Evolutionary conservation across 2,797 vertebrate genomes (phyloP), one percentile per base, ranked within the genome.

Genomic region (Argyrosomus regius): DNA sequence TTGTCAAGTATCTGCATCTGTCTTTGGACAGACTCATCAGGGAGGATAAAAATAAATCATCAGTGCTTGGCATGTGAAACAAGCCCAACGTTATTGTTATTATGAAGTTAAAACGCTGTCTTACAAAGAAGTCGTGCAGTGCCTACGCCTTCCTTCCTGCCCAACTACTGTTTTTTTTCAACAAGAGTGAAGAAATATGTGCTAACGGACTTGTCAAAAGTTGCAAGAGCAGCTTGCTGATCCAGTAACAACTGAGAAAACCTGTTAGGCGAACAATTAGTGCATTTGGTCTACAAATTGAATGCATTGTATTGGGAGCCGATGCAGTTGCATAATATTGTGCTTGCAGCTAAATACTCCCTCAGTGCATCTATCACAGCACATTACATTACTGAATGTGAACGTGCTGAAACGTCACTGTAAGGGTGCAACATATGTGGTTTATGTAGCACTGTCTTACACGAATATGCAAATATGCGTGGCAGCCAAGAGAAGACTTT

Each of bases 131-230:
- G 10, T 72, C 39, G 57, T 76, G 80, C 57, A 52, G 35, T 61
- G 18, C 20, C 1, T 54, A 81, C 61, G 58, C 45, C 39, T 77
- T 62, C 31, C 67, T 77, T 85, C 75, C 64, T 90, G 80, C 45
- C 14, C 11, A 14, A 43, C 60, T 56, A 20, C 65, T 43, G 50
- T 28, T 68, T 77, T 83, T 74, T 39, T 74, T 39, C 24, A 53
- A 31, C 35, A 54, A 45, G 28, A 63, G 52, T 63, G 12, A 70
- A 74, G 45, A 75, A 81, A 78, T 50, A 46, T 0, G 2, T 39
- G 45, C 50, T 70, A 58, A 54, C 10, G 20, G 20, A 66, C 14
- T 41, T 68, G 20, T 3, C 22, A 35, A 48, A 74, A 48, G 24
- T 17, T 86, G 58, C 53, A 72, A 73, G 20, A 67, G 31, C 57